phyloP scores from a whole-genome alignment of 2,888 invertebrate species.

The Tanytarsus gracilentus region DNA sequence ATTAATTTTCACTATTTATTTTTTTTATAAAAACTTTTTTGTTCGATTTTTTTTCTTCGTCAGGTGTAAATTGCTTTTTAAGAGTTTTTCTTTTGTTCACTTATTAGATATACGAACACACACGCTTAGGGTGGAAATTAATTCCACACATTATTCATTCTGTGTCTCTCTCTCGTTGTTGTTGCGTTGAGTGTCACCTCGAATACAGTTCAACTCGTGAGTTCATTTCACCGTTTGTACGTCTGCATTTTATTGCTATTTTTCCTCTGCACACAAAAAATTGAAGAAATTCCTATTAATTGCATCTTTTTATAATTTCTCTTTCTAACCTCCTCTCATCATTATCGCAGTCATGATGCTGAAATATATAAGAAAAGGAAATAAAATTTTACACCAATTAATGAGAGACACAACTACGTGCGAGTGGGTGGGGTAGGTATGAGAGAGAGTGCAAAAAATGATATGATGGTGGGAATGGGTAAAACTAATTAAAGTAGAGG shows the following conservation, averaged over 20 bases:
- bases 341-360: too few species aligned
- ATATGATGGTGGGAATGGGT: too few species aligned
- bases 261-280: background rate
- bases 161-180: background rate
- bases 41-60: too few species aligned
- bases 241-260: slow-evolving; percentile 13
- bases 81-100: background rate
- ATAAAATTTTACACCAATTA: too few species aligned
- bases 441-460: too few species aligned
- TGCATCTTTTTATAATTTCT: slow-evolving; percentile 8
- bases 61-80: background rate
- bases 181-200: slow-evolving; percentile 11
- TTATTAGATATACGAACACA: too few species aligned
- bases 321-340: too few species aligned
- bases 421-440: too few species aligned
- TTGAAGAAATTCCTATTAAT: slow-evolving; percentile 26
- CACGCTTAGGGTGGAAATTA: too few species aligned
- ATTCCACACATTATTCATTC: background rate
- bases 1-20: background rate
- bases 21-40: too few species aligned
- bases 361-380: too few species aligned
- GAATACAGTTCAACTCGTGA: background rate
- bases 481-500: slow-evolving; percentile 7
- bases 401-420: too few species aligned
- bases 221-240: slow-evolving; percentile 27